Conservation (phyloP, 2,888 invertebrate species). For the Tetragonisca angustula region DNA sequence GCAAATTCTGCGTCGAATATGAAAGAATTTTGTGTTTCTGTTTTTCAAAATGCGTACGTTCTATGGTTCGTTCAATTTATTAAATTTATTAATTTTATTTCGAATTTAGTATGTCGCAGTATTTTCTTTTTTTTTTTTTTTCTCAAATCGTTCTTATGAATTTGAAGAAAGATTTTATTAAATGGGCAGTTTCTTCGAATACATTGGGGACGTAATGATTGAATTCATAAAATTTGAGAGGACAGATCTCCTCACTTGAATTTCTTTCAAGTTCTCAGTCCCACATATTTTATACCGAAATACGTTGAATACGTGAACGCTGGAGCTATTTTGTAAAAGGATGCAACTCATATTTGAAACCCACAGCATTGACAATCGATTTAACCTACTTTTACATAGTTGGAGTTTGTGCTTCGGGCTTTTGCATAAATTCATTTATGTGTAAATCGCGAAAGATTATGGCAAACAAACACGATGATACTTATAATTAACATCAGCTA, state of each 20-base stretch:
- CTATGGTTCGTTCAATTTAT: background rate
- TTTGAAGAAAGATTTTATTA: background rate
- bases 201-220: background rate
- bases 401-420: background rate
- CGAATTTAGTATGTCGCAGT: background rate
- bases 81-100: background rate
- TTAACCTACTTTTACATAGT: conserved; percentile 16
- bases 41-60: background rate
- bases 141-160: no score
- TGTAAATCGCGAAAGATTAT: background rate
- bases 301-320: background rate
- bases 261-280: background rate
- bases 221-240: background rate
- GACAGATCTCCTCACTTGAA: background rate
- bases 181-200: background rate
- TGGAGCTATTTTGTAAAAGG: background rate
- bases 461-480: background rate
- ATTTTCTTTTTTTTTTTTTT: background rate
- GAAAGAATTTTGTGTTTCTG: background rate
- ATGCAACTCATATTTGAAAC: background rate
- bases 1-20: background rate
- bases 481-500: no score
- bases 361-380: background rate
- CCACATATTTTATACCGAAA: background rate
- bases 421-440: conserved; percentile 15